These are phyloP conservation scores for Ctenodactylus gundi DNA, from an alignment of 2,113 vertebrate genomes.

Conservation along the genomic window DNA sequence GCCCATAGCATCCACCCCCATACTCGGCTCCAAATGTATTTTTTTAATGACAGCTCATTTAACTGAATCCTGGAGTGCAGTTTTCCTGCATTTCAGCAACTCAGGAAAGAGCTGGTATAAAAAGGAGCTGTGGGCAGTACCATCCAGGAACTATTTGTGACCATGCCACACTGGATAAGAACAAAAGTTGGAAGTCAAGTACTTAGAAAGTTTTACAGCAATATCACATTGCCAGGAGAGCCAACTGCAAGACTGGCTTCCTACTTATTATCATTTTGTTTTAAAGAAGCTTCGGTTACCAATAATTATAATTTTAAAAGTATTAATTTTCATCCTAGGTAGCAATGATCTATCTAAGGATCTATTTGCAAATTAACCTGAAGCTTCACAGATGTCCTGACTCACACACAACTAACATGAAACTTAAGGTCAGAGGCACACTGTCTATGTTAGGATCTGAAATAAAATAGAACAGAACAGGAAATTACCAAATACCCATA, in stretches of 20 bases:
- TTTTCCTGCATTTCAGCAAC: background rate
- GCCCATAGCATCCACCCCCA: too few species aligned
- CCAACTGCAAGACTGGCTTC: background rate
- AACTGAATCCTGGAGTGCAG: background rate
- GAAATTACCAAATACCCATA: background rate
- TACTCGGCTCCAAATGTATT: background rate
- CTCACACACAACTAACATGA: background rate
- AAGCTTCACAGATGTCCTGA: background rate
- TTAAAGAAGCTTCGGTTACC: background rate
- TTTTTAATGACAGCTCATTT: background rate
- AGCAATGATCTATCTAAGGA: background rate
- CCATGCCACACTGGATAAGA: background rate
- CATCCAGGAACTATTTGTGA: too few species aligned
- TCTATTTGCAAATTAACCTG: background rate
- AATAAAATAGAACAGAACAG: background rate
- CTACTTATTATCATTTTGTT: background rate
- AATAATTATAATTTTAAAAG: background rate
- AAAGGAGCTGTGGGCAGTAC: accelerated
- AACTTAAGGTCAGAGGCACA: background rate
- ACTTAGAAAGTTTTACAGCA: background rate
- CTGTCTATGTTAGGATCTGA: accelerated
- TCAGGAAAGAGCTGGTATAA: background rate
- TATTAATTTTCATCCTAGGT: background rate
- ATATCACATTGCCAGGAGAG: accelerated
- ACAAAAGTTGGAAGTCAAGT: background rate